These are phyloP conservation scores for Nothoprocta pentlandii DNA, from an alignment of 2,113 vertebrate species.

Conservation along the genomic window DNA sequence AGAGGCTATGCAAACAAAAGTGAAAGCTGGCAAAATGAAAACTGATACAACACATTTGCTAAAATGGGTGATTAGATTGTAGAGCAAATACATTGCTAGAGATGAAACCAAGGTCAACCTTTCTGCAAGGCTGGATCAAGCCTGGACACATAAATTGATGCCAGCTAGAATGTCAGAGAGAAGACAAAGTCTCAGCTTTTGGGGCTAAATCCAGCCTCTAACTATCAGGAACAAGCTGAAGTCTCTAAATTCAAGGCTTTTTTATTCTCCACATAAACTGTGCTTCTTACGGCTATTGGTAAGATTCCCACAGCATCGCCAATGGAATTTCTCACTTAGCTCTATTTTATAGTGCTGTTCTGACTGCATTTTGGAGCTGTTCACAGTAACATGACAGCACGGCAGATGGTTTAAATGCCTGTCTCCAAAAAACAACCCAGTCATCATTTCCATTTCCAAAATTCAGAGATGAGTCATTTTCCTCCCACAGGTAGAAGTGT, in stretches of 20 bases:
- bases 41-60: background rate
- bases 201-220: background rate
- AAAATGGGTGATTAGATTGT: background rate
- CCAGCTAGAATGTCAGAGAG: background rate
- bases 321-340: conserved; percentile 30
- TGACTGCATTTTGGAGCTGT: background rate
- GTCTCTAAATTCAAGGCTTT: background rate
- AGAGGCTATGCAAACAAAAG: background rate
- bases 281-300: background rate
- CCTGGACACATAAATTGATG: background rate
- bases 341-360: background rate
- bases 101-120: background rate
- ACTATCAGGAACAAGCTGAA: background rate
- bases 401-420: conserved; percentile 55
- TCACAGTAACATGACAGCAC: conserved; percentile 53
- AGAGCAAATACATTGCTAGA: background rate
- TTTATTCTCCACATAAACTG: background rate
- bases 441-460: conserved; percentile 63
- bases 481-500: conserved; percentile 60
- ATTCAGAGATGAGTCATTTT: conserved; percentile 50
- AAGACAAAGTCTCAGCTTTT: background rate
- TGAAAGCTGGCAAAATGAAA: background rate
- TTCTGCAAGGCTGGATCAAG: background rate
- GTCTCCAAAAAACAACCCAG: conserved; percentile 61
- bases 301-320: background rate